These are phyloP conservation scores for Sus cebifrons DNA, from an alignment of 2,797 vertebrate species.

Conservation along the genomic window DNA sequence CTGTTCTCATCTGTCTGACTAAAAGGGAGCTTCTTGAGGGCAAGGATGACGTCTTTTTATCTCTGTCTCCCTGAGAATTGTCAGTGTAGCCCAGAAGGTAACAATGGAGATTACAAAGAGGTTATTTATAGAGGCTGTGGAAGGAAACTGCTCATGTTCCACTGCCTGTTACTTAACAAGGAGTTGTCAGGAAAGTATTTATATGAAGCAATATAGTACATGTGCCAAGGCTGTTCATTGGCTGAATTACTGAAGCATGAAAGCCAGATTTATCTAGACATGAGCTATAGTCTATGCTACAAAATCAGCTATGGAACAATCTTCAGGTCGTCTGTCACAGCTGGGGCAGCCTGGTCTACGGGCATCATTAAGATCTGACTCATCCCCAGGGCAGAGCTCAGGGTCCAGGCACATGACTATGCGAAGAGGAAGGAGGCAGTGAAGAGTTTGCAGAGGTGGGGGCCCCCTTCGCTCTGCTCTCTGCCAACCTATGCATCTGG, in stretches of 20 bases:
- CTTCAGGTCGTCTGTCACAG: slow-evolving; percentile 17
- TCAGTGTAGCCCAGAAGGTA: not conserved
- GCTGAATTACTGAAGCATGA: not conserved
- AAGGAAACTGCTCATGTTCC: slow-evolving; percentile 4
- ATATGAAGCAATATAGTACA: not conserved
- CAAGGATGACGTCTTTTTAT: not conserved
- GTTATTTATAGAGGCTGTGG: slow-evolving; percentile 1
- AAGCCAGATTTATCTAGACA: slow-evolving; percentile 7
- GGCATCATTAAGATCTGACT: not conserved
- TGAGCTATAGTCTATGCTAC: not conserved
- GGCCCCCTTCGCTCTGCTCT: not conserved
- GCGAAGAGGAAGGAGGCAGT: not conserved
- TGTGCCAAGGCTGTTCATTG: slow-evolving; percentile 30
- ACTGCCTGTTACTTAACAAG: not conserved
- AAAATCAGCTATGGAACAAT: not conserved
- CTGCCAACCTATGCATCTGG: not conserved
- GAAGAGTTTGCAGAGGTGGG: not conserved
- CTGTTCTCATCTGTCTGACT: no score
- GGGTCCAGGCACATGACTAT: not conserved
- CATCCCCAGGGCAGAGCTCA: not conserved
- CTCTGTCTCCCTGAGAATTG: not conserved
- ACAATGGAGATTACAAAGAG: not conserved
- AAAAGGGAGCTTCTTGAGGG: slow-evolving; percentile 24
- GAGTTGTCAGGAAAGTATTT: slow-evolving; percentile 3
- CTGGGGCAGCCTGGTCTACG: not conserved